These are phyloP conservation scores for Entosphenus tridentatus DNA, from an alignment of 2,113 vertebrate species.

Conservation along the genomic window DNA sequence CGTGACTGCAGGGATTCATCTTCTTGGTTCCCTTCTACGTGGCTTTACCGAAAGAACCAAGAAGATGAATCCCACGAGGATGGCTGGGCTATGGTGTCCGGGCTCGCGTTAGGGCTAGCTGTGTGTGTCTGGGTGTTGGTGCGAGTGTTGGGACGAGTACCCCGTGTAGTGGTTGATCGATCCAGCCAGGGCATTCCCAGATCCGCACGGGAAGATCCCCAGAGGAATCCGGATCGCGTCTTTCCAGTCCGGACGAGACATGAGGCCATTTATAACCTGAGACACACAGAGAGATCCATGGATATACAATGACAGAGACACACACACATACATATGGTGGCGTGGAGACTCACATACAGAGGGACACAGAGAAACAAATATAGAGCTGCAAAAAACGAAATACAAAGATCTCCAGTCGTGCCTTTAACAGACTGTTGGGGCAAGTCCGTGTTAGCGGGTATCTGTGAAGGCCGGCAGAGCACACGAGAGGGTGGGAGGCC, in stretches of 20 bases:
- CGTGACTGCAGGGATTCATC: no score
- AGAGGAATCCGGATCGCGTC: constrained; percentile 56
- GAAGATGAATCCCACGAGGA: not conserved
- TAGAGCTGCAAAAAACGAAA: not conserved
- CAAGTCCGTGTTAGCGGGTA: not conserved
- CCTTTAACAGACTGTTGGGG: not conserved
- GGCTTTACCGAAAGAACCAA: no score
- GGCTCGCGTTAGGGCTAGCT: no score
- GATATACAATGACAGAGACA: not conserved
- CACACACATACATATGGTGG: not conserved
- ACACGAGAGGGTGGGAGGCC: not conserved
- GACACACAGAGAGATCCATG: not conserved
- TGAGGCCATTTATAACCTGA: constrained; percentile 60
- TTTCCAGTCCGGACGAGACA: constrained; percentile 57
- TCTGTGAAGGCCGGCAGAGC: no score
- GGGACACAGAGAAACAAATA: not conserved
- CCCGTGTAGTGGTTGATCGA: constrained; percentile 52
- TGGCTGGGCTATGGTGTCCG: no score
- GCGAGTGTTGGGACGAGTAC: constrained; percentile 17
- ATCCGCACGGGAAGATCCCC: constrained; percentile 58
- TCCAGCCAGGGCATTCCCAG: constrained; percentile 59
- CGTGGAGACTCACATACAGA: not conserved
- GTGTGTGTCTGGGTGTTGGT: no score
- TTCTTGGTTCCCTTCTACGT: no score
- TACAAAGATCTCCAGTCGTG: not conserved